These are phyloP conservation scores for Amyelois transitella DNA, from an alignment of 1,140 invertebrate species.

Conservation along the genomic window DNA sequence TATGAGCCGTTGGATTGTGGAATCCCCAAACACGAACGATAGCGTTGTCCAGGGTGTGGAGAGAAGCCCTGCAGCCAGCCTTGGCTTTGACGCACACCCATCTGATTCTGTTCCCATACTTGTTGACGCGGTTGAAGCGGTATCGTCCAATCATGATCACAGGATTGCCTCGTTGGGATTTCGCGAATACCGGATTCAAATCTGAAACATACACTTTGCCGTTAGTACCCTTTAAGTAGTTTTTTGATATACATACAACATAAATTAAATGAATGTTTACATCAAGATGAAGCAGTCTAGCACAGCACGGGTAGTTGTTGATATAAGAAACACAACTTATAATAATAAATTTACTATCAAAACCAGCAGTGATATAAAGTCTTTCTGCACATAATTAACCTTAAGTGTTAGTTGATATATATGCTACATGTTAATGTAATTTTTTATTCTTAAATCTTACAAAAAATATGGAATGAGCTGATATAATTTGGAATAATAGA, in stretches of 20 bases:
- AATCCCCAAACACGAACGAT: neutral
- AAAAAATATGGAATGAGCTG: too few relatives aligned
- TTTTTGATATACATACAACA: neutral
- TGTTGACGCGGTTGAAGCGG: constrained; percentile 29
- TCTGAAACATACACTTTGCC: constrained; percentile 4
- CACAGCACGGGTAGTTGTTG: too few relatives aligned
- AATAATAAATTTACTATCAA: too few relatives aligned
- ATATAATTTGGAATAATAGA: too few relatives aligned
- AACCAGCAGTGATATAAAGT: too few relatives aligned
- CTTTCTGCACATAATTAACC: too few relatives aligned
- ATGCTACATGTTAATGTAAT: too few relatives aligned
- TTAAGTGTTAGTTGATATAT: too few relatives aligned
- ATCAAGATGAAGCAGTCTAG: too few relatives aligned
- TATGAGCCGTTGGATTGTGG: neutral
- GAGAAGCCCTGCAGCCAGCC: constrained; percentile 6
- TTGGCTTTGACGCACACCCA: constrained; percentile 5
- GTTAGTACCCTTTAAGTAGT: neutral
- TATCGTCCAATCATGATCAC: constrained; percentile 29
- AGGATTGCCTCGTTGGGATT: constrained; percentile 26
- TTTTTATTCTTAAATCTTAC: too few relatives aligned
- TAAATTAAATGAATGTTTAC: too few relatives aligned
- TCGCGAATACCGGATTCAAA: constrained; percentile 25
- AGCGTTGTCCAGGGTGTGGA: constrained; percentile 17
- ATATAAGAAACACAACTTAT: too few relatives aligned
- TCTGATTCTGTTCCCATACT: constrained; percentile 18